Conservation (phyloP, 2,797 vertebrate genomes). For the Chloroceryle amazona region DNA sequence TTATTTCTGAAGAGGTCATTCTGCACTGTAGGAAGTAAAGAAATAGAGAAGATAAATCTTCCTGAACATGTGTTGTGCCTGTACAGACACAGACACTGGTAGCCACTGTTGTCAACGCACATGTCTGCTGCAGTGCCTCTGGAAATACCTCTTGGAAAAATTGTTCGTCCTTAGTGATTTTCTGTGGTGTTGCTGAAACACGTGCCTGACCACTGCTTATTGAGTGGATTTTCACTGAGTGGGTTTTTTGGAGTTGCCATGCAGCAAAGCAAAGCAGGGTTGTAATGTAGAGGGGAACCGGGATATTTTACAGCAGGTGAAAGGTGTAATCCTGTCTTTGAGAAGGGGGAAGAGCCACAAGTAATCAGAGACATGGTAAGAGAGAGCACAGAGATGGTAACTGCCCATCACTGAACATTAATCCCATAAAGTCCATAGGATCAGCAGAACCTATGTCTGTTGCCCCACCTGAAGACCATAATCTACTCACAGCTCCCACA, state of each 20-base stretch:
- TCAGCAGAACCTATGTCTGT: not conserved
- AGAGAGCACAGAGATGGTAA: not conserved
- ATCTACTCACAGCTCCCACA: not conserved
- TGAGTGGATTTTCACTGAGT: not conserved
- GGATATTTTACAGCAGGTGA: not conserved
- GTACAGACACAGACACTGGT: not conserved
- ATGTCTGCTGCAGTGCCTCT: not conserved
- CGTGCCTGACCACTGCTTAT: not conserved
- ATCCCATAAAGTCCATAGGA: not conserved
- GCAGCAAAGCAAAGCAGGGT: not conserved
- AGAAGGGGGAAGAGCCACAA: not conserved
- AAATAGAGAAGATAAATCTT: not conserved
- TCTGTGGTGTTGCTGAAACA: not conserved
- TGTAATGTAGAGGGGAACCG: fast-evolving
- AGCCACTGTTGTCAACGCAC: fast-evolving
- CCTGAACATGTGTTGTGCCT: not conserved
- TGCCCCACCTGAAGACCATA: not conserved
- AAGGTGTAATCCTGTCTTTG: not conserved
- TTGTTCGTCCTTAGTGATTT: not conserved
- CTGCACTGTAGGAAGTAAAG: not conserved
- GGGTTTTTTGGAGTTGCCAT: not conserved
- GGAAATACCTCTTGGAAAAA: constrained; percentile 18
- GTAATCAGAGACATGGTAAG: not conserved
- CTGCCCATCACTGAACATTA: not conserved
- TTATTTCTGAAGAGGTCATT: constrained; percentile 27